A percentile compares a stretch with the other conserved stretches of the same genome.
These are phyloP conservation scores for Beris chalybata DNA, from an alignment of 2,888 invertebrate species.

Conservation along the genomic window DNA sequence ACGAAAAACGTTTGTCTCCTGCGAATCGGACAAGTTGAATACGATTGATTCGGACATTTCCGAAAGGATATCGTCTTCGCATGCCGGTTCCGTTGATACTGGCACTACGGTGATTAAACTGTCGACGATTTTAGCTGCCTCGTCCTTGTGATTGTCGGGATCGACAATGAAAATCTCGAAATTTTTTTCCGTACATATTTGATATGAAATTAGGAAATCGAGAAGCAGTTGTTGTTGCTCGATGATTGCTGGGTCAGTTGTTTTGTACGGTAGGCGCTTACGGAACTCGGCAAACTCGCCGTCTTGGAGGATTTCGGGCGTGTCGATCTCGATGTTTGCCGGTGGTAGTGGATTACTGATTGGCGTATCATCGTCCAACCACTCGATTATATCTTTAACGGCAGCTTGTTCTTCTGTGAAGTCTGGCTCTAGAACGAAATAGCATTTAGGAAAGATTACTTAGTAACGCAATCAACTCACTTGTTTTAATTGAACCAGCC, in stretches of 20 bases:
- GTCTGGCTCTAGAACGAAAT: slow-evolving; percentile 41
- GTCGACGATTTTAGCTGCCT: slow-evolving; percentile 51
- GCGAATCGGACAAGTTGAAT: slow-evolving; percentile 20
- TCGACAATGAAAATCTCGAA: slow-evolving; percentile 53
- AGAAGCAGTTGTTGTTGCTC: slow-evolving; percentile 51
- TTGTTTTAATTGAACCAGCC: slow-evolving; percentile 9
- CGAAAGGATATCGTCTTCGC: slow-evolving; percentile 34
- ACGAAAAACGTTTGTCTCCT: slow-evolving; percentile 44
- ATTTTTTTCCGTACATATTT: slow-evolving; percentile 53
- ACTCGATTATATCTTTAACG: slow-evolving; percentile 51
- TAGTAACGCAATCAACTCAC: not conserved
- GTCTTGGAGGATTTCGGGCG: not conserved
- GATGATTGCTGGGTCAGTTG: slow-evolving; percentile 48
- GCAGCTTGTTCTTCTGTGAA: slow-evolving; percentile 53
- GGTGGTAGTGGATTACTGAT: not conserved
- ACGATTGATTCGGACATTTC: slow-evolving; percentile 25
- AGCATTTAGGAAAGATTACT: slow-evolving; percentile 9
- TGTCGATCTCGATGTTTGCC: not conserved
- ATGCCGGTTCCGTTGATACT: not conserved
- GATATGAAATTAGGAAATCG: slow-evolving; percentile 52
- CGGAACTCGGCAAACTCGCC: slow-evolving; percentile 44
- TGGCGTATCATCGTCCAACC: slow-evolving; percentile 42
- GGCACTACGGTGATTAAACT: slow-evolving; percentile 46
- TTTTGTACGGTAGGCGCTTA: slow-evolving; percentile 50
- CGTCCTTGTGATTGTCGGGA: slow-evolving; percentile 52